Conservation (phyloP, 2,797 vertebrate genomes). For the Gadopsis bispinosus region DNA sequence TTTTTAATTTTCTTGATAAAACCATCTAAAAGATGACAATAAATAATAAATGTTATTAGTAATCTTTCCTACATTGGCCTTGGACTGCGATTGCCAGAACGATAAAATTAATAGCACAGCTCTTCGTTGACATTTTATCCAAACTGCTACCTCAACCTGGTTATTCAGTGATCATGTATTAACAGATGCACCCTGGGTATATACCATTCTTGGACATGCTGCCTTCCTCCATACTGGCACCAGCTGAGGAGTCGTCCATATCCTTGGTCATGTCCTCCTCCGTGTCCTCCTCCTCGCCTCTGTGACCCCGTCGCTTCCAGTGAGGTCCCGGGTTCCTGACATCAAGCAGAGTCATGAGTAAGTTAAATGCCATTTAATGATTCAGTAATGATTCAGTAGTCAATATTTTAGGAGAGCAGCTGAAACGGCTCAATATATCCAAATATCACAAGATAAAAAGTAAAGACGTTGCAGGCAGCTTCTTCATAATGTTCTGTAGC, state of each 20-base stretch:
- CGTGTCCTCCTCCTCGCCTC: conserved; percentile 94
- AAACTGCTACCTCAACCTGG: neutral
- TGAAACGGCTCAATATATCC: neutral
- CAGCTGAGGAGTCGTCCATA: conserved; percentile 95
- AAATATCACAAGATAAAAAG: neutral
- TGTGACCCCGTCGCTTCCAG: conserved; percentile 92
- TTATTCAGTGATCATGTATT: neutral
- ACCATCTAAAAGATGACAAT: neutral
- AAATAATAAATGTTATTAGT: neutral
- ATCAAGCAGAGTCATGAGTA: neutral
- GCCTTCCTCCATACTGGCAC: conserved; percentile 96
- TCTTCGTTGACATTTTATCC: neutral
- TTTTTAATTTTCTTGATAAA: neutral
- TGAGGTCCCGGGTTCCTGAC: conserved; percentile 89
- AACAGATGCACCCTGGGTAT: neutral
- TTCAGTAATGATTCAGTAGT: too few relatives aligned
- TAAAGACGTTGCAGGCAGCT: neutral
- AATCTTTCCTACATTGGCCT: neutral
- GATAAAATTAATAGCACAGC: neutral
- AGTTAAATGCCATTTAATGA: neutral
- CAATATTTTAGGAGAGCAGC: too few relatives aligned
- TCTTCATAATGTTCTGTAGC: neutral
- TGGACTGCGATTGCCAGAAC: too few relatives aligned
- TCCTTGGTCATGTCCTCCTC: conserved; percentile 98
- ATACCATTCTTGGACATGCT: conserved; percentile 94